Evolutionary conservation across 2,888 invertebrate species (phyloP).

Genomic region (Drosophila stalkeri): DNA sequence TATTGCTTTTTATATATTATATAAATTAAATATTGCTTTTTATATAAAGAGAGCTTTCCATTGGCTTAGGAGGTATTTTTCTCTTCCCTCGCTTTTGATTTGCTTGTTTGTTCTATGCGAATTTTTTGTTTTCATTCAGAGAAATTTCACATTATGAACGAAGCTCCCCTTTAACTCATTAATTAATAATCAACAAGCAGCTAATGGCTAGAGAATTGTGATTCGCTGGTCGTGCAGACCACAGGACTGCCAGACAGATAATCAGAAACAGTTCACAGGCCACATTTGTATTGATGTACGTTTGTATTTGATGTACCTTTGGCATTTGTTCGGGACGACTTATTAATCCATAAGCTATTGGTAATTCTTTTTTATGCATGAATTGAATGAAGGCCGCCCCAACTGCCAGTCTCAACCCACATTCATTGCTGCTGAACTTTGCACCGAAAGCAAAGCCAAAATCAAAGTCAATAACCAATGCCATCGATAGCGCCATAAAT

Average conservation of each 20-base stretch:
- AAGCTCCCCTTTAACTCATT: slow-evolving; percentile 42
- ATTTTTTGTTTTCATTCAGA: slow-evolving; percentile 31
- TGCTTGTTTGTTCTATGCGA: slow-evolving; percentile 10
- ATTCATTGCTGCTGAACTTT: slow-evolving; percentile 34
- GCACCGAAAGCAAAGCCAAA: slow-evolving; percentile 49
- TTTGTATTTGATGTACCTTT: slow-evolving; percentile 55
- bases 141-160: slow-evolving; percentile 34
- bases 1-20: too few relatives aligned
- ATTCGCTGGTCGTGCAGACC: slow-evolving; percentile 1
- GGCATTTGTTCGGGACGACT: slow-evolving; percentile 59
- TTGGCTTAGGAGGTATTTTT: not conserved
- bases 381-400: slow-evolving; percentile 26
- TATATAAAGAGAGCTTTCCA: not conserved
- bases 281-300: slow-evolving; percentile 16
- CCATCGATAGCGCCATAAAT: slow-evolving; percentile 76
- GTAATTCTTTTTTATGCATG: slow-evolving; percentile 57
- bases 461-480: slow-evolving; percentile 81
- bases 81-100: not conserved
- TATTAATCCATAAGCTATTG: slow-evolving; percentile 74
- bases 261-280: slow-evolving; percentile 1
- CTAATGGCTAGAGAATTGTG: slow-evolving; percentile 7
- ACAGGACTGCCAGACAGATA: slow-evolving; percentile 22
- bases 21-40: too few relatives aligned
- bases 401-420: slow-evolving; percentile 5
- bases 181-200: slow-evolving; percentile 64